phyloP scores from a whole-genome alignment of 1,140 invertebrate species.

The Calliphora vicina region DNA sequence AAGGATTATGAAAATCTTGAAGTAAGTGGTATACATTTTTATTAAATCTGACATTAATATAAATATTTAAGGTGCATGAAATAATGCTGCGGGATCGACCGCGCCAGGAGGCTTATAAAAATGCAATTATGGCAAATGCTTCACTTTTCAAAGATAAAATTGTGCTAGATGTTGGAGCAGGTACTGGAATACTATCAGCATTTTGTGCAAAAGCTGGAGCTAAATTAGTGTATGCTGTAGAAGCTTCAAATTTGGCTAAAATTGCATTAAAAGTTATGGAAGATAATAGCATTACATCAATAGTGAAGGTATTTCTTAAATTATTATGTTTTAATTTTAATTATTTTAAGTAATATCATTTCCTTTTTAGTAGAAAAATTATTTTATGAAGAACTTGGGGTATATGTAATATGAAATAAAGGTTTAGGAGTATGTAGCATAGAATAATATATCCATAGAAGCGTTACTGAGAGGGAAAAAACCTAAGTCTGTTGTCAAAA shows the following conservation, averaged over 20 bases:
- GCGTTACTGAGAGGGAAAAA: too few species aligned
- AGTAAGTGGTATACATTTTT: neutral
- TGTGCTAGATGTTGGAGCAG: slow-evolving; percentile 95
- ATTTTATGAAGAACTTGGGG: too few species aligned
- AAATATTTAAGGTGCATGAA: slow-evolving; percentile 71
- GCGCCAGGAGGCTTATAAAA: slow-evolving; percentile 82
- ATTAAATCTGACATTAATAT: neutral
- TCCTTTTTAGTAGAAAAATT: too few species aligned
- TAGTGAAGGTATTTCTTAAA: slow-evolving; percentile 71
- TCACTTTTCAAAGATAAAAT: slow-evolving; percentile 74
- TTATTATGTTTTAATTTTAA: too few species aligned
- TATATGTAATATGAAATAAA: too few species aligned
- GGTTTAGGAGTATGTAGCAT: too few species aligned
- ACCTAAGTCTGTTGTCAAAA: too few species aligned
- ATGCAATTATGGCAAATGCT: slow-evolving; percentile 82
- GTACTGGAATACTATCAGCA: slow-evolving; percentile 95
- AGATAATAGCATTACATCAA: slow-evolving; percentile 70
- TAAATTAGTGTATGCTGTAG: slow-evolving; percentile 89
- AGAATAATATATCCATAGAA: too few species aligned
- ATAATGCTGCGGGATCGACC: slow-evolving; percentile 83
- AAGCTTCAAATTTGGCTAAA: slow-evolving; percentile 89
- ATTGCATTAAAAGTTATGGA: slow-evolving; percentile 86
- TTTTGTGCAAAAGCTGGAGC: slow-evolving; percentile 94
- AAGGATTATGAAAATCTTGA: neutral
- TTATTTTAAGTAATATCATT: too few species aligned